These are phyloP conservation scores for Lithophane socia DNA, from an alignment of 2,888 invertebrate species.

Conservation along the genomic window DNA sequence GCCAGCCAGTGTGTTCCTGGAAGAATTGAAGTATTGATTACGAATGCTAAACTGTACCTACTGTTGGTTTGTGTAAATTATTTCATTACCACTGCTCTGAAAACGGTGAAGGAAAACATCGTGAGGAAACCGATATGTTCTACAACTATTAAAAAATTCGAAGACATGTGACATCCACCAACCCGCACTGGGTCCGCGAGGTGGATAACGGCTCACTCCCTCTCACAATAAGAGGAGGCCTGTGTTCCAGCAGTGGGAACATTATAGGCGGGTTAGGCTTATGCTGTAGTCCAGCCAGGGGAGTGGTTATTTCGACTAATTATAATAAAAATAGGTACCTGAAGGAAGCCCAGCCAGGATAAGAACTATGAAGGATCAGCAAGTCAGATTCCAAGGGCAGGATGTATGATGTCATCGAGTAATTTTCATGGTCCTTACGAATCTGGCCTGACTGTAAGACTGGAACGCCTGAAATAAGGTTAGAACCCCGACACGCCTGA, in stretches of 20 bases:
- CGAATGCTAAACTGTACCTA: neutral
- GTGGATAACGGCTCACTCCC: too few relatives aligned
- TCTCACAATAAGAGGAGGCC: too few relatives aligned
- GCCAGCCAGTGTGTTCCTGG: constrained; percentile 75
- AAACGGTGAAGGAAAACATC: too few relatives aligned
- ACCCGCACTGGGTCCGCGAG: too few relatives aligned
- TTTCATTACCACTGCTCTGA: too few relatives aligned
- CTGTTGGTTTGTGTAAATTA: neutral
- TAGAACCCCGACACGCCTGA: constrained; percentile 83
- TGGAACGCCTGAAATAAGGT: constrained; percentile 67
- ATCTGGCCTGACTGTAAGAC: constrained; percentile 68
- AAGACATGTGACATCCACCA: too few relatives aligned
- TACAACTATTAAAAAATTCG: too few relatives aligned
- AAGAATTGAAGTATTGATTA: constrained; percentile 39
- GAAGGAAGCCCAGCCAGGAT: constrained; percentile 78
- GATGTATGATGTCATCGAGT: constrained; percentile 76
- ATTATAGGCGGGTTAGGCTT: too few relatives aligned
- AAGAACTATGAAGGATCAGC: constrained; percentile 83
- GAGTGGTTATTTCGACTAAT: too few relatives aligned
- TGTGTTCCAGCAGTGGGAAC: too few relatives aligned
- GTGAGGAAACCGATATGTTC: too few relatives aligned
- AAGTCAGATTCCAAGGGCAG: constrained; percentile 83
- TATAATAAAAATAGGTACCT: constrained; percentile 69
- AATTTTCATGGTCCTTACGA: constrained; percentile 75
- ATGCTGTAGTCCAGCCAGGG: too few relatives aligned